Evolutionary conservation across 2,888 invertebrate species (phyloP).

Genomic region (Protophormia terraenovae): DNA sequence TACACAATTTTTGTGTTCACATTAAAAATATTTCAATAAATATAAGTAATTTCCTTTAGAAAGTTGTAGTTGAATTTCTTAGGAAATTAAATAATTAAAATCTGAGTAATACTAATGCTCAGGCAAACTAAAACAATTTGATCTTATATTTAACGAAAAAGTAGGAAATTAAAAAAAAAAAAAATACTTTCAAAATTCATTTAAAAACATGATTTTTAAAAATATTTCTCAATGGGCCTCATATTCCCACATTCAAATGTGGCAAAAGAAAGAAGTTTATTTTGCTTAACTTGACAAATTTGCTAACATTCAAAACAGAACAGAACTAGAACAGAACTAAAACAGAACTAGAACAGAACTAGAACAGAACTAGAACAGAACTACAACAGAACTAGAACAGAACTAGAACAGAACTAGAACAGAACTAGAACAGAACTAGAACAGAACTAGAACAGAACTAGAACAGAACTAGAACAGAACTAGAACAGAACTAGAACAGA

Average conservation of each 20-base stretch:
- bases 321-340: neutral
- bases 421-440: neutral
- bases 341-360: neutral
- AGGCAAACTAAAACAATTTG: too few species aligned
- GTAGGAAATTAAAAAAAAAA: too few species aligned
- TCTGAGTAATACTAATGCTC: too few species aligned
- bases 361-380: neutral
- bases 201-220: too few species aligned
- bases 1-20: neutral
- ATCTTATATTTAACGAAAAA: too few species aligned
- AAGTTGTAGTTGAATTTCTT: neutral
- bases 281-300: too few species aligned
- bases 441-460: neutral
- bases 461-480: neutral
- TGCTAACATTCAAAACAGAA: neutral
- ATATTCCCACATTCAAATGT: too few species aligned
- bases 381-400: neutral
- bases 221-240: too few species aligned
- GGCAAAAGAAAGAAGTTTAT: too few species aligned
- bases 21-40: neutral
- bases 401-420: neutral
- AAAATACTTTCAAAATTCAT: too few species aligned
- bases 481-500: neutral
- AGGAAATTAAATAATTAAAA: neutral
- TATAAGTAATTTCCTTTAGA: conserved; percentile 32